Conservation (phyloP, 2,113 vertebrate species). For the Rhizomys pruinosus region DNA sequence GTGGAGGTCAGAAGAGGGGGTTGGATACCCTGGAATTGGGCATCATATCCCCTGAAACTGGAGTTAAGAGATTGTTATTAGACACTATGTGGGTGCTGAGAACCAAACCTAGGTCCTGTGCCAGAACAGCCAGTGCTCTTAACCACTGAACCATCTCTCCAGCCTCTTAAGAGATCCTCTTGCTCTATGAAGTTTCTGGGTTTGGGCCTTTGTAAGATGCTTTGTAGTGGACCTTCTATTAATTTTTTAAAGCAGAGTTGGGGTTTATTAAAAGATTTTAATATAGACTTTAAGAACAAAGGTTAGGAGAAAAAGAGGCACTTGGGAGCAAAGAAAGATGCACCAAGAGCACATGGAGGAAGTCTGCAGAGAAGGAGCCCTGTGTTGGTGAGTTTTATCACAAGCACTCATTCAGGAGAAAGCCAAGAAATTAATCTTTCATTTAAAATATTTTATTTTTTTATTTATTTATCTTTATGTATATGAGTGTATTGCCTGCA, state of each 20-base stretch:
- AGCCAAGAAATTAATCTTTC: not conserved
- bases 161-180: not conserved
- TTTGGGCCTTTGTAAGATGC: not conserved
- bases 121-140: too few species aligned
- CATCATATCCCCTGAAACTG: too few species aligned
- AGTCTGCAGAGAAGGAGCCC: not conserved
- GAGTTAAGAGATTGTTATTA: too few species aligned
- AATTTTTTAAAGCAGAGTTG: not conserved
- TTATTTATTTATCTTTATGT: too few species aligned
- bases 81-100: too few species aligned
- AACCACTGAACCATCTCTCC: too few species aligned
- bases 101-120: too few species aligned
- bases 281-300: too few species aligned
- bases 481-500: too few species aligned
- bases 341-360: too few species aligned
- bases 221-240: not conserved
- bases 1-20: too few species aligned
- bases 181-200: not conserved
- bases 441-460: not conserved
- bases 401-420: not conserved
- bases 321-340: not conserved
- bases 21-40: too few species aligned
- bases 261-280: not conserved
- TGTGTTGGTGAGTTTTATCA: conserved; percentile 21
- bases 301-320: not conserved